Evolutionary conservation across 2,113 vertebrate genomes (phyloP).

Genomic region (Paramormyrops kingsleyae): DNA sequence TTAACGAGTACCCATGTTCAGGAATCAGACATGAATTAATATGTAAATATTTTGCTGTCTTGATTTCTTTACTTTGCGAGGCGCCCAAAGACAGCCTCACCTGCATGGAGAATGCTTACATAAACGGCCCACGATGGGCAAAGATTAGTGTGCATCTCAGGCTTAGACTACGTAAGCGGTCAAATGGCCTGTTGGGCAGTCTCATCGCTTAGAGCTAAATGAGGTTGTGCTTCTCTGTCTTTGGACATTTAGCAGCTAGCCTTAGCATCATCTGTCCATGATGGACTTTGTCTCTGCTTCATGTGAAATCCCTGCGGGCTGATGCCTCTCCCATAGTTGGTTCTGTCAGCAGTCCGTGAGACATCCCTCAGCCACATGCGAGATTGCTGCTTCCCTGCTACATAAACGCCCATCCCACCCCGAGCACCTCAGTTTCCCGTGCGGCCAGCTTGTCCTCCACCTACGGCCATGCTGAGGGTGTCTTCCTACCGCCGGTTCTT

Average conservation of each 20-base stretch:
- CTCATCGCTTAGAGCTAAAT: not conserved
- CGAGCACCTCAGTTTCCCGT: slow-evolving; percentile 13
- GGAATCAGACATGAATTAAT: not conserved
- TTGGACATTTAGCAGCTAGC: not conserved
- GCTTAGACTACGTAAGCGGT: not conserved
- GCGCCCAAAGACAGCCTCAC: not conserved
- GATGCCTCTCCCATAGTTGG: slow-evolving; percentile 49
- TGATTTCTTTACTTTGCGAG: not conserved
- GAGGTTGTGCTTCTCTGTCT: not conserved
- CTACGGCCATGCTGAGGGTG: slow-evolving; percentile 57
- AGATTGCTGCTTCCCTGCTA: slow-evolving; percentile 49
- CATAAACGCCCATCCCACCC: slow-evolving; percentile 37
- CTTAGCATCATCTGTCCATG: not conserved
- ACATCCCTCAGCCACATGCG: slow-evolving; percentile 41
- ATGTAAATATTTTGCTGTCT: not conserved
- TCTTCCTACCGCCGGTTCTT: slow-evolving; percentile 64
- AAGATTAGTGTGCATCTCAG: not conserved
- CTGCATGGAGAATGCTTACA: not conserved
- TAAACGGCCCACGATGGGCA: not conserved
- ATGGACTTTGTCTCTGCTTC: slow-evolving; percentile 15
- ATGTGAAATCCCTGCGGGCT: slow-evolving; percentile 47
- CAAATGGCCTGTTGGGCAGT: not conserved
- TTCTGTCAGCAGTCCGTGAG: slow-evolving; percentile 28
- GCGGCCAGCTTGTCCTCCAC: not conserved
- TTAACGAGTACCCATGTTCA: not conserved